Conservation (phyloP, 2,888 invertebrate species). For the Cryptocephalus primarius region DNA sequence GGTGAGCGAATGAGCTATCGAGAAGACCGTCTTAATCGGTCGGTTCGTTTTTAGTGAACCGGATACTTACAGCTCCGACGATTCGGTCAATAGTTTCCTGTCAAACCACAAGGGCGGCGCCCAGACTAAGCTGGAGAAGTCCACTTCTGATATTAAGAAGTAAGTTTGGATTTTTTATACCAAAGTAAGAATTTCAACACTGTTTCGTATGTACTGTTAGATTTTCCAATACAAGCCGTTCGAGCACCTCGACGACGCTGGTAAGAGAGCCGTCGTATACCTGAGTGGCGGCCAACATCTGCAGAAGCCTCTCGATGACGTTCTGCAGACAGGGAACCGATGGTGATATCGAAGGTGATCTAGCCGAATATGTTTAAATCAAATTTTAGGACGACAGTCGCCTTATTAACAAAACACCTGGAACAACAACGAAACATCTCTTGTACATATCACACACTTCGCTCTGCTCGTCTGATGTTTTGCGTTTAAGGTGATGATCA, state of each 20-base stretch:
- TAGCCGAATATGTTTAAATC: conserved; percentile 18
- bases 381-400: too few species aligned
- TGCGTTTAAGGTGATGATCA: not conserved
- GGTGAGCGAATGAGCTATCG: conserved; percentile 38
- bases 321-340: conserved; percentile 28
- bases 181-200: too few species aligned
- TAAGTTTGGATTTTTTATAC: conserved; percentile 6
- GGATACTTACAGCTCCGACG: conserved; percentile 56
- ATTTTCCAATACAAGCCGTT: conserved; percentile 26
- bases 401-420: not conserved
- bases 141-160: conserved; percentile 18
- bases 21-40: not conserved
- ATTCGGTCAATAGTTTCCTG: conserved; percentile 53
- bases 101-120: conserved; percentile 43
- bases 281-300: conserved; percentile 36
- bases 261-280: conserved; percentile 33
- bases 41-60: conserved; percentile 40
- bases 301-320: conserved; percentile 33
- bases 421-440: too few species aligned
- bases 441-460: too few species aligned
- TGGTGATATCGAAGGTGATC: conserved; percentile 14
- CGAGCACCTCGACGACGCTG: conserved; percentile 28
- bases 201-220: conserved; percentile 11
- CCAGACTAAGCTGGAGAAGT: conserved; percentile 8
- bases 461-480: not conserved